Evolutionary conservation across 2,113 vertebrate genomes (phyloP).

Genomic region (Tachuris rubrigastra): DNA sequence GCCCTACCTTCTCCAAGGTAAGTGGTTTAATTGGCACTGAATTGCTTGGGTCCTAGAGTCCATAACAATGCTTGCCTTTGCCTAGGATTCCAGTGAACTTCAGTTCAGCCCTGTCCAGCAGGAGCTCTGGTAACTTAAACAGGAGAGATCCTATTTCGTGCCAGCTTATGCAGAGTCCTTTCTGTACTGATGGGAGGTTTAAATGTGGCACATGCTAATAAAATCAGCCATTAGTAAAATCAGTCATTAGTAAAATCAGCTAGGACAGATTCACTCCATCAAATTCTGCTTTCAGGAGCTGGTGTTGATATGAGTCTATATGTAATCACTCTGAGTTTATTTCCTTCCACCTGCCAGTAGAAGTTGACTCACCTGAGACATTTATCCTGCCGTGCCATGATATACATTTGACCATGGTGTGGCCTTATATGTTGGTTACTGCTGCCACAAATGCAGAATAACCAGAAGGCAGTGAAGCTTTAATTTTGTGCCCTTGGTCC

Average conservation of each 20-base stretch:
- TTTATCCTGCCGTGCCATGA: background rate
- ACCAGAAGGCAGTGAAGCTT: background rate
- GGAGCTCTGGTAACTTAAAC: background rate
- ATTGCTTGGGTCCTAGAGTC: background rate
- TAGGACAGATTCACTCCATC: background rate
- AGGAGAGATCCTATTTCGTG: background rate
- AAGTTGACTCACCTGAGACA: background rate
- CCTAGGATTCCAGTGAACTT: background rate
- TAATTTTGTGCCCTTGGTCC: background rate
- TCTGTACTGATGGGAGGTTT: background rate
- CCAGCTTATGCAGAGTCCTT: background rate
- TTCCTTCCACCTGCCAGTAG: background rate
- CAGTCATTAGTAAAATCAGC: background rate
- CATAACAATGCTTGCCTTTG: background rate
- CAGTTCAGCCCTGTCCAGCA: background rate
- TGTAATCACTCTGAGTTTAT: background rate
- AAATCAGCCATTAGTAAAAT: background rate
- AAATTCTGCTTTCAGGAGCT: background rate
- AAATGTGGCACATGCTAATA: background rate
- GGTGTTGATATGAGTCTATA: background rate
- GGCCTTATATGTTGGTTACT: background rate
- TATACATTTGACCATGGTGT: background rate
- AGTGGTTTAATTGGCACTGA: constrained; percentile 42
- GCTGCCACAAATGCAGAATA: background rate
- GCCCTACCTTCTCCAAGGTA: constrained; percentile 61